Evolutionary conservation across 2,797 vertebrate species (phyloP), one percentile per base, ranked within the genome.

Genomic region (Sphenodon punctatus): DNA sequence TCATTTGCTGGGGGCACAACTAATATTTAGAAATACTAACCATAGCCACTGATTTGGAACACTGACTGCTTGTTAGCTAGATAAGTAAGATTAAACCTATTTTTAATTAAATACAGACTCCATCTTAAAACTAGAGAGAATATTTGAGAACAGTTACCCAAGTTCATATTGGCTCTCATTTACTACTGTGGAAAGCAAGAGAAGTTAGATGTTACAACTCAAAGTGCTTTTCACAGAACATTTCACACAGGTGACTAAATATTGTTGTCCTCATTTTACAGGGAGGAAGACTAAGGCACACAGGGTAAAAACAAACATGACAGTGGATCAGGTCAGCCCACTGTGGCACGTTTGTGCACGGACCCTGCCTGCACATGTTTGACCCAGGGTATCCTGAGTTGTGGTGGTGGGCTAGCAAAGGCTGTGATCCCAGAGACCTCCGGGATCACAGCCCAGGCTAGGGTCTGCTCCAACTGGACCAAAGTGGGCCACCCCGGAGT

Each of bases 1-100:
- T 91, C 88, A 93, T 88, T 84, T 82, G 91, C n/a, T 61, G 88
- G 80, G 88, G 92, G 89, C 86, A 92, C 91, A 90, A 87, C 88
- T 80, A 87, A 78, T 77, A 87, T 88, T 84, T 93, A 88, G 92
- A 87, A 82, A 73, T 86, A 78, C 75, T 87, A 78, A 88, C 22
- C n/a, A 92, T 80, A 88, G 84, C 85, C 64, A 34, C 32, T 36
- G 30, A 34, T 58, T 12, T 36, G 32, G 58, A 53, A 23, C 82
- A 86, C 89, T 67, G 78, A 53, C 22, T 88, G 80, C 89, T 87
- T 91, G 89, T 81, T 36, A 90, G 86, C 90, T 86, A 86, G 90
- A 78, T 90, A 93, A 90, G 88, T 90, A 88, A 89, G 90, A 91
- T n/a, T 88, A 88, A 89, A 89, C 78, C 90, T 93, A 91, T 87